Evolutionary conservation across 2,888 invertebrate genomes (phyloP), one percentile per base, ranked within the genome.

Genomic region (Xylota segnis): DNA sequence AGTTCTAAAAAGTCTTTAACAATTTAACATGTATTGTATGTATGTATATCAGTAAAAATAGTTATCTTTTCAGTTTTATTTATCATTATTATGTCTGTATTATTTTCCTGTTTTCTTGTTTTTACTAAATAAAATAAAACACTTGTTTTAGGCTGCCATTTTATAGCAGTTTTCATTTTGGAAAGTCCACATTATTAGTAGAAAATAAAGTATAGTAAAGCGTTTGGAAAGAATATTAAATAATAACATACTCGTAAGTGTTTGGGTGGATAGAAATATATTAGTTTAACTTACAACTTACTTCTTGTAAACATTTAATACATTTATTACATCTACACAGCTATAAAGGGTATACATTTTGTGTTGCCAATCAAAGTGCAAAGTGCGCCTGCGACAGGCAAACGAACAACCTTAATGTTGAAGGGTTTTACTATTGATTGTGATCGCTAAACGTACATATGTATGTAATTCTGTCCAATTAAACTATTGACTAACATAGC

Each of bases 21-120:
- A 59, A 32, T 59, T 14, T 59, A 59, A 68, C 32, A 43, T 76
- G 58, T n/a, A n/a, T n/a, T n/a, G n/a, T n/a, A n/a, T n/a, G n/a
- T n/a, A n/a, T n/a, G n/a, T 45, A 50, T 23, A 58, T 52, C 18
- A 40, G 23, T 47, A 72, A 68, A 76, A 76, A 76, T 76, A 76
- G 65, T 47, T 59, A 52, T 50, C 29, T 50, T 52, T 52, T 29
- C 10, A n/a, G 9, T 58, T 70, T 56, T 1, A 18, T 37, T 47
- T 52, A 63, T 37, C 34, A n/a, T 63, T 54, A 43, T 3, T 23
- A 23, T n/a, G n/a, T n/a, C n/a, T n/a, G 23, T 23, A 23, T 29
- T 37, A 7, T 16, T 40, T 6, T 34, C 50, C 16, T 23, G 12
- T 10, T 12, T n/a, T 29, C 16, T 50, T 50, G 23, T 34, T 6